Evolutionary conservation across 2,797 vertebrate species (phyloP).

Genomic region (Coccyzus lansbergi): DNA sequence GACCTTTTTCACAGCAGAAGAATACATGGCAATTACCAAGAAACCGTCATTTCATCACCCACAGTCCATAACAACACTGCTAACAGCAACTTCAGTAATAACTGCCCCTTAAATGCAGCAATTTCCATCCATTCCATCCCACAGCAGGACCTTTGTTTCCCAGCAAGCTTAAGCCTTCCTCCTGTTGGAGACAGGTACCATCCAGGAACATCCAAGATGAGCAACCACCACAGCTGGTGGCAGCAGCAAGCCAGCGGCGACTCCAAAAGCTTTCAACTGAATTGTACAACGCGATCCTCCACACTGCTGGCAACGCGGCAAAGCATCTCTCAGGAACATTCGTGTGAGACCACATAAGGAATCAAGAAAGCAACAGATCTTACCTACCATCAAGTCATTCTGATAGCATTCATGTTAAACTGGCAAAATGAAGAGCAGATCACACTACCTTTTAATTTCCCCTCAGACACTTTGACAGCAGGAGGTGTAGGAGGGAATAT

Average conservation of each 20-base stretch:
- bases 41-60: background rate
- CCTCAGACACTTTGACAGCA: background rate
- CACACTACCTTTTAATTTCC: background rate
- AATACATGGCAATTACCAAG: background rate
- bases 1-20: background rate
- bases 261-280: background rate
- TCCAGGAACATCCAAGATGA: background rate
- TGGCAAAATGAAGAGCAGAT: background rate
- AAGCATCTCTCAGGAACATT: fast-evolving
- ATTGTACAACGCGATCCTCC: background rate
- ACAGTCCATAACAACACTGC: background rate
- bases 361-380: background rate
- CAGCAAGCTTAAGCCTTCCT: background rate
- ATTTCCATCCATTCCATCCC: background rate
- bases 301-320: background rate
- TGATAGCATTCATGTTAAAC: background rate
- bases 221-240: background rate
- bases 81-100: background rate
- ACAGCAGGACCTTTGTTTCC: background rate
- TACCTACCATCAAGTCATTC: background rate
- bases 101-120: background rate
- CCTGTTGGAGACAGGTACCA: background rate
- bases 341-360: background rate
- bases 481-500: background rate
- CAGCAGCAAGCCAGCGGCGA: background rate